phyloP scores from a whole-genome alignment of 2,113 vertebrate species.

The Rhabdornis inornatus region DNA sequence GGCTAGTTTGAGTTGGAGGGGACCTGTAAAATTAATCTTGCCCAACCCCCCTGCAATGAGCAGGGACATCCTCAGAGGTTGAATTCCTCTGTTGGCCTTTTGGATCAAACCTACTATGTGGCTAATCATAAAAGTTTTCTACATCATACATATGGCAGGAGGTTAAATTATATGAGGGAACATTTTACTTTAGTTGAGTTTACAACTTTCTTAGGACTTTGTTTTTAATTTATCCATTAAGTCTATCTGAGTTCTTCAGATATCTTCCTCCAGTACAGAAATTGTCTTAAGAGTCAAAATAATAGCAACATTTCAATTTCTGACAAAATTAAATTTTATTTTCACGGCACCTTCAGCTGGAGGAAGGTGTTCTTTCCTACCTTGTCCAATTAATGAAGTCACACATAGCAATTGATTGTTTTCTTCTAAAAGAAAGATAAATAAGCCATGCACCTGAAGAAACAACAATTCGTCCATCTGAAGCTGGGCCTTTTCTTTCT shows the following conservation, averaged over 20 bases:
- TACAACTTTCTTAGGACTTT: not conserved
- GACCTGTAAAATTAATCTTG: not conserved
- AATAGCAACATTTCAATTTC: not conserved
- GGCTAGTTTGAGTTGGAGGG: not conserved
- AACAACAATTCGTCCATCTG: not conserved
- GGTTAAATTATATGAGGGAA: not conserved
- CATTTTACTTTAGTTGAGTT: not conserved
- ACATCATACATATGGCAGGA: not conserved
- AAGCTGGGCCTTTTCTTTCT: not conserved
- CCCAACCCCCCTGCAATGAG: not conserved
- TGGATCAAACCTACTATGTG: not conserved
- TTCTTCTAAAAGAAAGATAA: not conserved
- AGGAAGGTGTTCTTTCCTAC: not conserved
- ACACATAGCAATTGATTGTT: not conserved
- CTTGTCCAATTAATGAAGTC: not conserved
- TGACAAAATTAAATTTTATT: not conserved
- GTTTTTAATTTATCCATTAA: not conserved
- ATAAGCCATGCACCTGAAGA: not conserved
- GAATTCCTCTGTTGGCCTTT: not conserved
- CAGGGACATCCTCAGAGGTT: not conserved
- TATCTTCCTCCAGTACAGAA: not conserved
- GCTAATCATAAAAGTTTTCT: not conserved
- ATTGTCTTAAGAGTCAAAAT: not conserved
- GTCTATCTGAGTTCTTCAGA: not conserved
- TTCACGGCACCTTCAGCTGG: accelerated